Conservation (phyloP, 2,888 invertebrate genomes). For the Ochropleura leucogaster region DNA sequence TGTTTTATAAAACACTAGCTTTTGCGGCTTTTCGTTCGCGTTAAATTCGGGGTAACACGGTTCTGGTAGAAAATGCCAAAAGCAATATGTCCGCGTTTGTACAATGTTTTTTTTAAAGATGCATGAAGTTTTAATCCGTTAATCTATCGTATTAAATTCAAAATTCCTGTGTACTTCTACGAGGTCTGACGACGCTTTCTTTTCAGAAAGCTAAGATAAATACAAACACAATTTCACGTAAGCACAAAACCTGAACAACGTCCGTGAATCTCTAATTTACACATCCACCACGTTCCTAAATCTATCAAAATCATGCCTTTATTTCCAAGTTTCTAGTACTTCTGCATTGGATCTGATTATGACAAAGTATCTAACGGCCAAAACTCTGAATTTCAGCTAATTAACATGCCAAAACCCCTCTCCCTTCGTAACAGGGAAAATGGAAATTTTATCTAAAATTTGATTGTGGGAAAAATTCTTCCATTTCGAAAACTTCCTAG, state of each 20-base stretch:
- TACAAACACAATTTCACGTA: neutral
- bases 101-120: too few species aligned
- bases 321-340: constrained; percentile 39
- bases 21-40: too few species aligned
- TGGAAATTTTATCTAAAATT: constrained; percentile 58
- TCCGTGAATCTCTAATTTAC: constrained; percentile 16
- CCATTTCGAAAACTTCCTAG: constrained; percentile 42
- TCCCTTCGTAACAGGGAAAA: neutral
- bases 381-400: constrained; percentile 28
- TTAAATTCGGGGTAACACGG: too few species aligned
- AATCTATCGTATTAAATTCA: too few species aligned
- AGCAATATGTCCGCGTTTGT: too few species aligned
- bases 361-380: constrained; percentile 21
- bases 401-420: constrained; percentile 26
- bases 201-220: too few species aligned
- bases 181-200: too few species aligned
- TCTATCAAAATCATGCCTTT: constrained; percentile 17
- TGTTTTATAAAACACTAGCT: too few species aligned
- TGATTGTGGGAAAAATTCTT: constrained; percentile 25
- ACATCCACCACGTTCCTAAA: constrained; percentile 27
- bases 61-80: too few species aligned
- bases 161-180: too few species aligned
- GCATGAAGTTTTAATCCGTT: too few species aligned
- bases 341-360: constrained; percentile 23
- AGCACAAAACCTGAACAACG: neutral